Base-by-base conservation (phyloP, 1,140 invertebrate genomes). In the Ceratina japonica region DNA sequence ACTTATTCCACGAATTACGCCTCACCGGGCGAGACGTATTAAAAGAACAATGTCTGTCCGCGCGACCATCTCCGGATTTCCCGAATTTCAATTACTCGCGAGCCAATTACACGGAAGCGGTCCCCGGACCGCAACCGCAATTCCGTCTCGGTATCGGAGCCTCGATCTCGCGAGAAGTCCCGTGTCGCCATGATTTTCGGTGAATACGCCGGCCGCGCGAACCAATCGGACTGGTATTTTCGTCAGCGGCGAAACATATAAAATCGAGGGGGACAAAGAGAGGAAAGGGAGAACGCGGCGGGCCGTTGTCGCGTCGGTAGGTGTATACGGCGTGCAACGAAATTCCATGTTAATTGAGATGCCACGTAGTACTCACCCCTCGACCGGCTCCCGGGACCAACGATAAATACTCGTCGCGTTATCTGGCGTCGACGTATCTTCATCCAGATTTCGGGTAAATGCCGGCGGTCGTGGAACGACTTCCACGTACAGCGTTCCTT, bases 301-400 rank as follows among this genome's bases (percentile, higher is more conserved):
- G 37, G 37, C 37, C 5, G 37, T 44, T 44, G 37, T 52, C 31
- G 59, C 61, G 31, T 37, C 54, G n/a, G n/a, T n/a, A 56, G 54
- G 44, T 73, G 20, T 44, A 44, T 44, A 44, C 68, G 22, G 52
- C 37, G 24, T 27, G 15, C 54, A 71, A 37, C 75, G 49, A 64
- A 44, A 73, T 74, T 61, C 82, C 37, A 71, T 20, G 65, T 83
- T 79, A 79, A 58, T 70, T 72, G 65, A 78, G 79, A 62, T 24
- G 24, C 51, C 44, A 54, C 13, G 61, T 12, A 56, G n/a, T 56
- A 75, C 58, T 56, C 59, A 71, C 5, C 70, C n/a, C 22, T 64
- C 27, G 61, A 75, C 44, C 18, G 44, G 65, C 24, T 71, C 27
- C 61, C 10, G 61, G 51, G 20, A 12, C 49, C 75, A 52, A 16